Conservation (phyloP, 2,113 vertebrate genomes). For the Clupea harengus region DNA sequence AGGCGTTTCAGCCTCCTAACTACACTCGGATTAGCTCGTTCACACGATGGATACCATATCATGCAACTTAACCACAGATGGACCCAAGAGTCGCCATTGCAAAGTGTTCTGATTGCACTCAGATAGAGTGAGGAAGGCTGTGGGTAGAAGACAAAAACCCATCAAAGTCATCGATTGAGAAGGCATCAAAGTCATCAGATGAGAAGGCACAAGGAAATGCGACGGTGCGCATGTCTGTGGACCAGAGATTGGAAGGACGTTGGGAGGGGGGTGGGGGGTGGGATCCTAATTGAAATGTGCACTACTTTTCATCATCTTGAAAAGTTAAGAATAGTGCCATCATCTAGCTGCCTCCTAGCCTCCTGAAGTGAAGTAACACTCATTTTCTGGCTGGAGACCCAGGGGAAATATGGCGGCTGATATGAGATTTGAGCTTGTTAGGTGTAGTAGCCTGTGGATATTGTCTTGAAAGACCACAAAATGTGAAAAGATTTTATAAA, state of each 20-base stretch:
- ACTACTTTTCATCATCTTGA: constrained; percentile 26
- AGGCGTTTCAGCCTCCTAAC: not conserved
- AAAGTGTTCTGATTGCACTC: not conserved
- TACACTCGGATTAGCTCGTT: not conserved
- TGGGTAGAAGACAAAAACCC: not conserved
- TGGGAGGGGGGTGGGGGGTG: not conserved
- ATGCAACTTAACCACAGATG: not conserved
- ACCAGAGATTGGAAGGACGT: not conserved
- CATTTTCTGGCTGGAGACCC: constrained; percentile 65
- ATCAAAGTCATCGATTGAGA: constrained; percentile 9
- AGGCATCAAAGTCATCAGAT: not conserved
- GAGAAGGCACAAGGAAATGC: not conserved
- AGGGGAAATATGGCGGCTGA: constrained; percentile 72
- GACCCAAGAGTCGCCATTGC: not conserved
- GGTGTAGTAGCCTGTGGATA: constrained; percentile 66
- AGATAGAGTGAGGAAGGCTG: not conserved
- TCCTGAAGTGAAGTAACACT: constrained; percentile 66
- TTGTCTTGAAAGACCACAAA: constrained; percentile 67
- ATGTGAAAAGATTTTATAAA: constrained; percentile 54
- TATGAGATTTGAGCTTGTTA: constrained; percentile 68
- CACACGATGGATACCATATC: not conserved
- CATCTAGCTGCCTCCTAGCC: constrained; percentile 44
- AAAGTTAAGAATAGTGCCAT: constrained; percentile 57
- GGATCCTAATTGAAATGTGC: constrained; percentile 29
- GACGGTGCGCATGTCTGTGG: not conserved